These are phyloP conservation scores for Rhysida immarginata DNA, from an alignment of 1,140 invertebrate species.

Conservation along the genomic window DNA sequence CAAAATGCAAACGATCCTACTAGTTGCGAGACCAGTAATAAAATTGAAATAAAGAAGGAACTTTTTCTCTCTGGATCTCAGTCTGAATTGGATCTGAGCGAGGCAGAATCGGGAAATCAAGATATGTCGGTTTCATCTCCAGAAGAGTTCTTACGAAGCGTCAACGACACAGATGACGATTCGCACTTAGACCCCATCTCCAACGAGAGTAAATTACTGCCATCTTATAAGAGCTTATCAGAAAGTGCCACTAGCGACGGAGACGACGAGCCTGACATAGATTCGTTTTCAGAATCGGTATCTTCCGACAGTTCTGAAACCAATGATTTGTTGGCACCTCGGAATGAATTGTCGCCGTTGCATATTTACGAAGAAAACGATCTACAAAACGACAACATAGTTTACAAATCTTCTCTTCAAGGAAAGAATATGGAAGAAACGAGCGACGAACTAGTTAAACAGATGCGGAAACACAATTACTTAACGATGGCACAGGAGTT, in stretches of 20 bases:
- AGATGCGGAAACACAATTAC: slow-evolving; percentile 25
- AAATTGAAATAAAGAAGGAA: background rate
- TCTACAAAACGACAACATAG: background rate
- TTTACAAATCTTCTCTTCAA: background rate
- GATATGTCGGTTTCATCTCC: slow-evolving; percentile 3
- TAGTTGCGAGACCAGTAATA: background rate
- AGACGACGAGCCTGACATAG: background rate
- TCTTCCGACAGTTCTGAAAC: background rate
- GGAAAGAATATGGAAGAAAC: slow-evolving; percentile 18
- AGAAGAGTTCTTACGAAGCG: background rate
- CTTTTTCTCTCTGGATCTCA: background rate
- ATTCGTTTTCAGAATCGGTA: background rate
- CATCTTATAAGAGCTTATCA: background rate
- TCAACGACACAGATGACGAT: background rate
- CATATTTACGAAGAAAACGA: background rate
- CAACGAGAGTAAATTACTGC: background rate
- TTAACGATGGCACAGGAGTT: slow-evolving; percentile 30
- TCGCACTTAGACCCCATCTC: too few relatives aligned
- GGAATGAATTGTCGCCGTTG: background rate
- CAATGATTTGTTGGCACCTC: background rate
- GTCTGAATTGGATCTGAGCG: slow-evolving; percentile 1
- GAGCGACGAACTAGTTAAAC: slow-evolving; percentile 23
- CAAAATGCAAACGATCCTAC: background rate
- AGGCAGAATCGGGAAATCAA: slow-evolving; percentile 1
- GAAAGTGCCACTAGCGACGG: background rate